phyloP scores from a whole-genome alignment of 30 jellyfish, hydroid and myxozoan genomes.

The Pelagia noctiluca region DNA sequence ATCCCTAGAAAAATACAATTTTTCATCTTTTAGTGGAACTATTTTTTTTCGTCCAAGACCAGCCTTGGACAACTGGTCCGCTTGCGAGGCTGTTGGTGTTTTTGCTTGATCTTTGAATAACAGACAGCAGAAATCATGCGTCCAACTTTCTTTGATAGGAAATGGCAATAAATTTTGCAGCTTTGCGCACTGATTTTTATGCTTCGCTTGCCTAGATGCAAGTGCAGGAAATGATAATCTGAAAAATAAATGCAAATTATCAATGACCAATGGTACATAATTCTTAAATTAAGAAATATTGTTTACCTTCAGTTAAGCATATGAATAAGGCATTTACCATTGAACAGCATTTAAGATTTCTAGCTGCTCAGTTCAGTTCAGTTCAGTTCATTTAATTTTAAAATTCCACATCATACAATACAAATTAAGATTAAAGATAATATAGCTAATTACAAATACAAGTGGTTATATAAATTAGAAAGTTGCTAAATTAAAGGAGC shows the following conservation, averaged over 20 bases:
- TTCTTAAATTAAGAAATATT: constrained; percentile 3
- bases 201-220: constrained; percentile 5
- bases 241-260: constrained; percentile 1
- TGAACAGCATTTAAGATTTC: neutral
- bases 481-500: no score
- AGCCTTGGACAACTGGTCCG: neutral
- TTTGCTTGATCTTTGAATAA: neutral
- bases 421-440: no score
- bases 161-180: constrained; percentile 5
- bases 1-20: constrained; percentile 9
- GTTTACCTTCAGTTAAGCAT: constrained; percentile 1
- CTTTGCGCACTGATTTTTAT: neutral
- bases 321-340: neutral
- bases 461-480: no score
- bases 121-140: constrained; percentile 6
- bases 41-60: constrained; percentile 16
- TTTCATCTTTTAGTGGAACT: constrained; percentile 7
- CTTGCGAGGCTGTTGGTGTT: neutral
- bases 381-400: no score
- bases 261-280: neutral
- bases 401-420: no score
- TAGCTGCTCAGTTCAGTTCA: no score
- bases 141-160: constrained; percentile 14
- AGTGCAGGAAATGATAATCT: constrained; percentile 12
- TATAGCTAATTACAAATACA: no score